Evolutionary conservation across 1,140 invertebrate species (phyloP).

Genomic region (Oedothorax gibbosus): DNA sequence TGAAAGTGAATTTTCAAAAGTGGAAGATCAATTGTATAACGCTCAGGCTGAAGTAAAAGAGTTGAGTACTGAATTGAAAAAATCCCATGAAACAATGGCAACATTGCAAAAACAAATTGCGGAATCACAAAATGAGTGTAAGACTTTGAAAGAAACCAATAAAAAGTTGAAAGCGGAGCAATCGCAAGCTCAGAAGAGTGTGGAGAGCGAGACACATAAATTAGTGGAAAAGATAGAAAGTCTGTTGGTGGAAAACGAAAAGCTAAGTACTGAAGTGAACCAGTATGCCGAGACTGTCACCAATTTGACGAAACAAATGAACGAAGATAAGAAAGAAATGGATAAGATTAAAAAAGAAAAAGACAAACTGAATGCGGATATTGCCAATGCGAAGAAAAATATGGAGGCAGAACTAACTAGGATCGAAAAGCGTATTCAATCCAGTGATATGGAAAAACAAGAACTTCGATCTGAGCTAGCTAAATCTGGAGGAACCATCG

Average conservation of each 20-base stretch:
- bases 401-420: slow-evolving; percentile 41
- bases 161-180: slow-evolving; percentile 56
- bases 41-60: slow-evolving; percentile 68
- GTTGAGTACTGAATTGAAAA: slow-evolving; percentile 63
- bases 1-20: slow-evolving; percentile 77
- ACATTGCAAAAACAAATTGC: slow-evolving; percentile 62
- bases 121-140: slow-evolving; percentile 56
- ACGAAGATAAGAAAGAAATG: slow-evolving; percentile 42
- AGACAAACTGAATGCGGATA: slow-evolving; percentile 43
- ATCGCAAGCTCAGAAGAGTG: slow-evolving; percentile 25
- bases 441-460: slow-evolving; percentile 36
- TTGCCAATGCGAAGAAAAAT: slow-evolving; percentile 27
- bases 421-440: slow-evolving; percentile 42
- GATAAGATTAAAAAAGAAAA: slow-evolving; percentile 52
- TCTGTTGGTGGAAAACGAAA: slow-evolving; percentile 46
- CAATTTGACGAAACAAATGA: slow-evolving; percentile 30
- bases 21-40: slow-evolving; percentile 79
- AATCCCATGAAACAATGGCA: slow-evolving; percentile 62
- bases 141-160: slow-evolving; percentile 51
- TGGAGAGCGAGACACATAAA: slow-evolving; percentile 46
- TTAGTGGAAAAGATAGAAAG: slow-evolving; percentile 33
- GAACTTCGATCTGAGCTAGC: slow-evolving; percentile 41
- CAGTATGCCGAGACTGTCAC: slow-evolving; percentile 35
- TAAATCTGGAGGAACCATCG: slow-evolving; percentile 42
- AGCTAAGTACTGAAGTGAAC: slow-evolving; percentile 31